A percentile compares a stretch with the other conserved stretches of the same genome.
Conservation (phyloP, 2,888 invertebrate species). For the Tigriopus californicus region DNA sequence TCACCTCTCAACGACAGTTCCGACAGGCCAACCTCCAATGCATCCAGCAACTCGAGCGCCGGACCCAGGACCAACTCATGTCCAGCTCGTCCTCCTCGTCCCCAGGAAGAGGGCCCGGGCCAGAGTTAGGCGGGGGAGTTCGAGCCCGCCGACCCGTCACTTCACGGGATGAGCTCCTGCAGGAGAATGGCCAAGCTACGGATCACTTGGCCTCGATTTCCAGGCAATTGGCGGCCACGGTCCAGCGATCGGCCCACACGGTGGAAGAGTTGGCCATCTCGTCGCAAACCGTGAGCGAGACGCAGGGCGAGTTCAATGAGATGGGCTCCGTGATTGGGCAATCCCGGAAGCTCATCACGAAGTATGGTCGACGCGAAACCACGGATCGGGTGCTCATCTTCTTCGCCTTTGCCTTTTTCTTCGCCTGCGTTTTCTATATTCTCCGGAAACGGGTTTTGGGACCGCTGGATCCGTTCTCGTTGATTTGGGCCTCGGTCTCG, state of each 20-base stretch:
- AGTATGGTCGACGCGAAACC: slow-evolving; percentile 35
- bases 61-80: neutral
- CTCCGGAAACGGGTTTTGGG: slow-evolving; percentile 29
- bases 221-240: slow-evolving; percentile 6
- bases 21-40: slow-evolving; percentile 5
- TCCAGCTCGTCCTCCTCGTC: neutral
- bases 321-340: slow-evolving; percentile 32
- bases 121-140: too few species aligned
- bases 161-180: neutral
- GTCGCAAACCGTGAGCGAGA: slow-evolving; percentile 22
- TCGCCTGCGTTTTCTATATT: slow-evolving; percentile 33
- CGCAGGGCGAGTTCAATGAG: slow-evolving; percentile 28
- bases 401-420: slow-evolving; percentile 28
- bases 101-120: too few species aligned
- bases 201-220: neutral
- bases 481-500: neutral
- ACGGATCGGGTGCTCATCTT: slow-evolving; percentile 35
- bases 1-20: neutral
- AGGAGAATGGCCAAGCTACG: neutral
- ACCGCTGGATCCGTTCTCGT: neutral
- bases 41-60: neutral
- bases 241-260: slow-evolving; percentile 1
- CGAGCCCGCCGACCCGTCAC: too few species aligned
- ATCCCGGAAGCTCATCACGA: slow-evolving; percentile 33
- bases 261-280: slow-evolving; percentile 17